A percentile compares a stretch with the other conserved stretches of the same genome.
Evolutionary conservation across 2,113 vertebrate species (phyloP).

Genomic region (Xenus cinereus): DNA sequence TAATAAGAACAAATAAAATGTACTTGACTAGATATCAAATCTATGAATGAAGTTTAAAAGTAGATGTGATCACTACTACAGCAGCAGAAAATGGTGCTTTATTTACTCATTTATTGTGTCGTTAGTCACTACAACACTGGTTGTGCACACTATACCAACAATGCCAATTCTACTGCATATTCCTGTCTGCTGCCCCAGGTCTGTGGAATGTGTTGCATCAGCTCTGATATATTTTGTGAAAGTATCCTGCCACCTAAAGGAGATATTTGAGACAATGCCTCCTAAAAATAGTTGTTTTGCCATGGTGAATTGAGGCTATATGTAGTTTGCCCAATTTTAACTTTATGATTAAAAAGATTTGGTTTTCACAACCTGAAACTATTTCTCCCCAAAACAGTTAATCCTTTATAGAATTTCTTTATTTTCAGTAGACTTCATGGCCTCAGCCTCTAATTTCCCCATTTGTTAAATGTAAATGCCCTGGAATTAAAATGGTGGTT

Average conservation of each 20-base stretch:
- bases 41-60: not conserved
- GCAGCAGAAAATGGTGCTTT: not conserved
- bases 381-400: not conserved
- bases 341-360: not conserved
- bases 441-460: not conserved
- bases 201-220: not conserved
- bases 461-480: not conserved
- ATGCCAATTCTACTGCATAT: not conserved
- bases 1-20: not conserved
- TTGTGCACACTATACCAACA: not conserved
- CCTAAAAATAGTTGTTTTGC: not conserved
- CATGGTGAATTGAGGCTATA: not conserved
- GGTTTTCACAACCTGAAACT: not conserved
- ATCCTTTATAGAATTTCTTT: not conserved
- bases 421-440: not conserved
- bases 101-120: not conserved
- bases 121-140: not conserved
- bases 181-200: not conserved
- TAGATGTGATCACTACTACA: not conserved
- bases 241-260: constrained; percentile 49
- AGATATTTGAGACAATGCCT: not conserved
- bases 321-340: not conserved
- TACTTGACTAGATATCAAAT: not conserved
- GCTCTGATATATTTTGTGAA: constrained; percentile 4
- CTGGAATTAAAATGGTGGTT: not conserved